A percentile compares a stretch with the other conserved stretches of the same genome.
These are phyloP conservation scores for Cynocephalus volans DNA, from an alignment of 2,113 vertebrate genomes.

Conservation along the genomic window DNA sequence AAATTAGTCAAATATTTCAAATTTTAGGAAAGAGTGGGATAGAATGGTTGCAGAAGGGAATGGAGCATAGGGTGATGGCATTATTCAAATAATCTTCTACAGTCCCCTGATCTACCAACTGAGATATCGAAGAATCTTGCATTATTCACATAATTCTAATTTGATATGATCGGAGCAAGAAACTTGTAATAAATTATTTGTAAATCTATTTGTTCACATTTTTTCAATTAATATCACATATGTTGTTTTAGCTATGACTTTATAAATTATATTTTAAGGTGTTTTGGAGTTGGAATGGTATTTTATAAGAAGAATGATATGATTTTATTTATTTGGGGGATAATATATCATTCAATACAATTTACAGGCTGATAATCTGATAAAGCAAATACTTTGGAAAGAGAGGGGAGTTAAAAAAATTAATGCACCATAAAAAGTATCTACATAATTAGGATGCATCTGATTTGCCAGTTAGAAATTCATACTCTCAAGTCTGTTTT, in stretches of 20 bases:
- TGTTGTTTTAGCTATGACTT: not conserved
- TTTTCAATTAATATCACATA: not conserved
- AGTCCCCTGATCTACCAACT: no score
- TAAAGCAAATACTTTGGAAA: not conserved
- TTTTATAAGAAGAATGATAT: not conserved
- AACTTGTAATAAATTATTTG: not conserved
- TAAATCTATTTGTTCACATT: not conserved
- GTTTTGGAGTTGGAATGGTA: not conserved
- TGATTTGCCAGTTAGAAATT: not conserved
- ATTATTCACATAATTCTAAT: not conserved
- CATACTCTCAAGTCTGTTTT: not conserved
- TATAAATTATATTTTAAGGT: not conserved
- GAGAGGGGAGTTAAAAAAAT: not conserved
- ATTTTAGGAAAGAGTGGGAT: not conserved
- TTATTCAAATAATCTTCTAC: not conserved
- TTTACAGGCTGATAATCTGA: not conserved
- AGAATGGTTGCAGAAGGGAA: not conserved
- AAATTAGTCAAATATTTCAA: no score
- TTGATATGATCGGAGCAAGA: not conserved
- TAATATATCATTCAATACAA: not conserved
- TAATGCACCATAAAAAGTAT: not conserved
- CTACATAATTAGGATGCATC: not conserved
- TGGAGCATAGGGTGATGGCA: not conserved
- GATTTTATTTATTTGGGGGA: not conserved
- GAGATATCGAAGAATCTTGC: no score